Evolutionary conservation across 1,140 invertebrate genomes (phyloP).

Genomic region (Sarcophaga peregrina): DNA sequence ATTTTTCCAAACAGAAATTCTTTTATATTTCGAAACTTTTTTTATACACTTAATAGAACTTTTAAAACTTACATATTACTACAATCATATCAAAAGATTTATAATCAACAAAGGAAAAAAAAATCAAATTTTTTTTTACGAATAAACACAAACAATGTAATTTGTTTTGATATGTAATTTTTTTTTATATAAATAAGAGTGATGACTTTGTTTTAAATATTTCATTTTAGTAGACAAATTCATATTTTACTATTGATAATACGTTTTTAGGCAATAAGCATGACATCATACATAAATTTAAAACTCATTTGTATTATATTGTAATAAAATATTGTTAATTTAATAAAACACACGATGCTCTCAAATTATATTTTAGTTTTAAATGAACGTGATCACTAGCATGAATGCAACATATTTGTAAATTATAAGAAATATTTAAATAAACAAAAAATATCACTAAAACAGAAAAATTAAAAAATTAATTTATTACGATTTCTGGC

Average conservation of each 20-base stretch:
- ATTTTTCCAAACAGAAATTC: not conserved
- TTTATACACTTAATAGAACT: slow-evolving; percentile 17
- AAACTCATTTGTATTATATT: not conserved
- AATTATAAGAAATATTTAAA: too few relatives aligned
- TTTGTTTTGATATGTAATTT: not conserved
- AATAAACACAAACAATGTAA: not conserved
- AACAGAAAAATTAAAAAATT: too few relatives aligned
- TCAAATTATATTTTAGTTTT: slow-evolving; percentile 17
- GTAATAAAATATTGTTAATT: not conserved
- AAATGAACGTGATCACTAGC: slow-evolving; percentile 27
- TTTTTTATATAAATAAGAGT: not conserved
- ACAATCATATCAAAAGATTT: slow-evolving; percentile 27
- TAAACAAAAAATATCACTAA: not conserved
- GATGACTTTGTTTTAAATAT: not conserved
- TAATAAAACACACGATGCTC: not conserved
- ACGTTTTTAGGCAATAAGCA: too few relatives aligned
- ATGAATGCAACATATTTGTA: not conserved
- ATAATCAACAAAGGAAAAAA: not conserved
- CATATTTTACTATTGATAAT: too few relatives aligned
- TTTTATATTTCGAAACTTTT: not conserved
- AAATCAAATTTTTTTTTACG: not conserved
- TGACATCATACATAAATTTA: too few relatives aligned
- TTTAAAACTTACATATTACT: not conserved
- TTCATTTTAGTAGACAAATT: not conserved
- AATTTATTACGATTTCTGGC: too few relatives aligned